These are phyloP conservation scores for Macrotus californicus DNA, from an alignment of 2,113 vertebrate genomes.

Conservation along the genomic window DNA sequence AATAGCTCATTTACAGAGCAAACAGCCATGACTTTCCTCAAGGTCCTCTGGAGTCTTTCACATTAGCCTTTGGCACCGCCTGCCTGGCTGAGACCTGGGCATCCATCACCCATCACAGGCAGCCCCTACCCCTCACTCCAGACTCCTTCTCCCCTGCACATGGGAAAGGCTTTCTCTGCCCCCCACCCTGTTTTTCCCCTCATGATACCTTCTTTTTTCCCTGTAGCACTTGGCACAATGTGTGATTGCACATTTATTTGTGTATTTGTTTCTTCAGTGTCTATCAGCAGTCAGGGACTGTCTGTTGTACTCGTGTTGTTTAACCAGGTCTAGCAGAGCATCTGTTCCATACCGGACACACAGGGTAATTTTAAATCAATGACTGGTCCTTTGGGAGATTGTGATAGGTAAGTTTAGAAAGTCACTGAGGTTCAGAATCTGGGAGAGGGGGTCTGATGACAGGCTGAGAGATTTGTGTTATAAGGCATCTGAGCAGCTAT, in stretches of 20 bases:
- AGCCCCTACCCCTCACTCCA: background rate
- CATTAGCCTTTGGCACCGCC: background rate
- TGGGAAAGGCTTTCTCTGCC: rapidly evolving
- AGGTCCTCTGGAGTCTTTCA: rapidly evolving
- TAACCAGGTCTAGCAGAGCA: background rate
- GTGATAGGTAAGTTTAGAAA: background rate
- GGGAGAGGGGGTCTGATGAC: background rate
- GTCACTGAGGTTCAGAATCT: background rate
- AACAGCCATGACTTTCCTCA: background rate
- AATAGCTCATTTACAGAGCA: background rate
- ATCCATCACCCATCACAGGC: background rate
- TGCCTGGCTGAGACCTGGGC: background rate
- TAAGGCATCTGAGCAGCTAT: background rate
- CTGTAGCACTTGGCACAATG: rapidly evolving
- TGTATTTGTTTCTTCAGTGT: background rate
- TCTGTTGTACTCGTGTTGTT: background rate
- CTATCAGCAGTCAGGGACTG: background rate
- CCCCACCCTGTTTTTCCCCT: rapidly evolving
- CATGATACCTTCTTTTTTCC: background rate
- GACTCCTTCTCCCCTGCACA: rapidly evolving
- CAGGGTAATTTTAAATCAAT: background rate
- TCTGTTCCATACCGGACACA: background rate
- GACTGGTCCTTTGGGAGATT: background rate
- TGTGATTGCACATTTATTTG: background rate
- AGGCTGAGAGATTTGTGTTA: background rate